A percentile compares a stretch with the other conserved stretches of the same genome.
phyloP scores from a whole-genome alignment of 1,140 invertebrate genomes.

The Scaptomyza montana region DNA sequence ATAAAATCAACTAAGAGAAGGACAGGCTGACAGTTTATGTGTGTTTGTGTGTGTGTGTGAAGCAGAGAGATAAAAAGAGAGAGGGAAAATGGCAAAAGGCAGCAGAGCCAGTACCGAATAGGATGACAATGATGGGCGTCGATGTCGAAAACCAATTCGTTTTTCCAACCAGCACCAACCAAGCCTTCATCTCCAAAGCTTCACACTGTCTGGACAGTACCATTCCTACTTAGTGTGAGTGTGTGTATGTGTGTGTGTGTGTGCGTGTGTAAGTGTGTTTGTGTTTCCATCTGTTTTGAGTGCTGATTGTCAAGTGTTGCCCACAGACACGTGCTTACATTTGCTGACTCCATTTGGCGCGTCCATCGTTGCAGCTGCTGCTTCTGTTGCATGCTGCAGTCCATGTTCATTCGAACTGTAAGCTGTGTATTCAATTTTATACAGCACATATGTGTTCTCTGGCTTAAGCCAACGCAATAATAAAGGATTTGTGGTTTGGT shows the following conservation, averaged over 20 bases:
- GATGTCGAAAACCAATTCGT: conserved; percentile 55
- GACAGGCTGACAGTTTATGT: not conserved
- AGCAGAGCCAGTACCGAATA: conserved; percentile 29
- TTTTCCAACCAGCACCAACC: conserved; percentile 29
- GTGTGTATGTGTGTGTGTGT: conserved; percentile 15
- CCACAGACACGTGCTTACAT: conserved; percentile 74
- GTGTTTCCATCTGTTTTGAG: conserved; percentile 65
- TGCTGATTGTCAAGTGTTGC: conserved; percentile 76
- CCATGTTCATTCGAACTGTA: conserved; percentile 60
- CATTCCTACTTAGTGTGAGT: not conserved
- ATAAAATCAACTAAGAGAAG: conserved; percentile 19
- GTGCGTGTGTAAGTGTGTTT: conserved; percentile 23
- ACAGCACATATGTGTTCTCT: conserved; percentile 41
- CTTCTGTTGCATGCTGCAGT: conserved; percentile 37
- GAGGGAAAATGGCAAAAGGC: conserved; percentile 1
- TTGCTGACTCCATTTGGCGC: conserved; percentile 41
- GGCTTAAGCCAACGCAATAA: conserved; percentile 61
- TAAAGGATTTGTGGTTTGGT: conserved; percentile 72
- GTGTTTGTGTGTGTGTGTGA: conserved; percentile 39
- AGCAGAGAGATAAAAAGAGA: too few species aligned
- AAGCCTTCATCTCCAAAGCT: conserved; percentile 41
- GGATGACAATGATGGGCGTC: conserved; percentile 38
- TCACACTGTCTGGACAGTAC: conserved; percentile 15
- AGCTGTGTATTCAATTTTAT: conserved; percentile 77
- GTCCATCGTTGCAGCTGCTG: not conserved